Evolutionary conservation across 2,888 invertebrate species (phyloP).

Genomic region (Microctonus brassicae): DNA sequence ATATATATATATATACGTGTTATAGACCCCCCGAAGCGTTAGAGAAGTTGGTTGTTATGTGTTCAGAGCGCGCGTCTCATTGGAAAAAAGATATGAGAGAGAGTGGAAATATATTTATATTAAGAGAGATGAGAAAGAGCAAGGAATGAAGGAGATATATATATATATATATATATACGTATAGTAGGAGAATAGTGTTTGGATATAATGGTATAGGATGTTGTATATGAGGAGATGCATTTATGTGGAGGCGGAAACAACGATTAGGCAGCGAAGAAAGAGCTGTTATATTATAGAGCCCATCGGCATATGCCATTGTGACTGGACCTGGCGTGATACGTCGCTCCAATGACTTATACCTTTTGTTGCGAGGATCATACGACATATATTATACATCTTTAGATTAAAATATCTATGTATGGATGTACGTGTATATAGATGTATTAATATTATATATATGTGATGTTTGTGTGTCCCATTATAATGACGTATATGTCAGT

Average conservation of each 20-base stretch:
- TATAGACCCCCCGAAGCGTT: slow-evolving; percentile 15
- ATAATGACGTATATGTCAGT: slow-evolving; percentile 58
- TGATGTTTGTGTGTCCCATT: slow-evolving; percentile 34
- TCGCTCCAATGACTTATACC: slow-evolving; percentile 33
- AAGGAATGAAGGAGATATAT: background rate
- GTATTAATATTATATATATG: slow-evolving; percentile 37
- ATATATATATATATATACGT: slow-evolving; percentile 3
- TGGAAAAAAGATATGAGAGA: background rate
- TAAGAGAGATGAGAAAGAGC: background rate
- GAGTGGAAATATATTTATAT: background rate
- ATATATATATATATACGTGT: background rate
- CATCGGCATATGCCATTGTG: slow-evolving; percentile 38
- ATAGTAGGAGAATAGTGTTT: background rate
- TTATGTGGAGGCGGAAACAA: slow-evolving; percentile 63
- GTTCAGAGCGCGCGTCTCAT: background rate
- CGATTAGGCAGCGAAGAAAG: slow-evolving; percentile 68
- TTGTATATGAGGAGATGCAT: slow-evolving; percentile 19
- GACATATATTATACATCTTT: slow-evolving; percentile 69
- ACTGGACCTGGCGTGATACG: slow-evolving; percentile 60
- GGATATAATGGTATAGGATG: background rate
- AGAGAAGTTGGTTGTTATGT: slow-evolving; percentile 1
- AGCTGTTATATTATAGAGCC: slow-evolving; percentile 62
- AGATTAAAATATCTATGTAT: slow-evolving; percentile 48
- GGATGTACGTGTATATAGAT: slow-evolving; percentile 27
- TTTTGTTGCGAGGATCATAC: slow-evolving; percentile 74